phyloP scores from a whole-genome alignment of 2,113 vertebrate genomes.

The Proterorhinus semilunaris region DNA sequence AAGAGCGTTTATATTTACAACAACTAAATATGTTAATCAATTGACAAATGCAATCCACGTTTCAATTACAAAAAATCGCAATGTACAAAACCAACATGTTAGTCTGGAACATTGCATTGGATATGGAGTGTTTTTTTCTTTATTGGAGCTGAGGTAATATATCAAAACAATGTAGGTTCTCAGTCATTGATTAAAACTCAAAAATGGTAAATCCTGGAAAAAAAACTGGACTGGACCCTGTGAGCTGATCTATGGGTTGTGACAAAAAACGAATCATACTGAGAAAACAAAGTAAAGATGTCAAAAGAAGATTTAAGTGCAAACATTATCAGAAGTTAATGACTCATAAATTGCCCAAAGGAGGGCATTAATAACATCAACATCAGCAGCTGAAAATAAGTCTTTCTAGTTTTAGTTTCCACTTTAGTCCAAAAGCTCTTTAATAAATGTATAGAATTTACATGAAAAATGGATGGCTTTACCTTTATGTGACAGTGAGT shows the following conservation, averaged over 20 bases:
- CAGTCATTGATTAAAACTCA: too few relatives aligned
- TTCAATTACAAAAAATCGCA: too few relatives aligned
- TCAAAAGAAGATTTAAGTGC: not conserved
- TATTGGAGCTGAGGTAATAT: too few relatives aligned
- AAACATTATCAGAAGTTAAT: not conserved
- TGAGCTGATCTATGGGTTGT: not conserved
- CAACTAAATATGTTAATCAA: not conserved
- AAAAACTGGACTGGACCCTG: not conserved
- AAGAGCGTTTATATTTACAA: constrained; percentile 8
- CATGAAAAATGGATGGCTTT: not conserved
- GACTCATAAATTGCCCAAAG: not conserved
- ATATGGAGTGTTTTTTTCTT: too few relatives aligned
- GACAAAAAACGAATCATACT: not conserved
- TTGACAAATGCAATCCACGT: not conserved
- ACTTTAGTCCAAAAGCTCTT: not conserved
- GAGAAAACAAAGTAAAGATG: not conserved
- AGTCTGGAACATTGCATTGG: too few relatives aligned
- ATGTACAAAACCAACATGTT: too few relatives aligned
- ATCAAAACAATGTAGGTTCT: too few relatives aligned
- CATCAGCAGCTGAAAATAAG: not conserved
- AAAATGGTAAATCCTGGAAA: too few relatives aligned
- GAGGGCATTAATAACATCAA: not conserved
- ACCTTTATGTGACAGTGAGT: constrained; percentile 48
- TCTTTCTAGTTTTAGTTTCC: not conserved
- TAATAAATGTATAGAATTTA: not conserved